Base-by-base conservation (phyloP, 2,113 vertebrate species). In the Chloropsis cyanopogon region DNA sequence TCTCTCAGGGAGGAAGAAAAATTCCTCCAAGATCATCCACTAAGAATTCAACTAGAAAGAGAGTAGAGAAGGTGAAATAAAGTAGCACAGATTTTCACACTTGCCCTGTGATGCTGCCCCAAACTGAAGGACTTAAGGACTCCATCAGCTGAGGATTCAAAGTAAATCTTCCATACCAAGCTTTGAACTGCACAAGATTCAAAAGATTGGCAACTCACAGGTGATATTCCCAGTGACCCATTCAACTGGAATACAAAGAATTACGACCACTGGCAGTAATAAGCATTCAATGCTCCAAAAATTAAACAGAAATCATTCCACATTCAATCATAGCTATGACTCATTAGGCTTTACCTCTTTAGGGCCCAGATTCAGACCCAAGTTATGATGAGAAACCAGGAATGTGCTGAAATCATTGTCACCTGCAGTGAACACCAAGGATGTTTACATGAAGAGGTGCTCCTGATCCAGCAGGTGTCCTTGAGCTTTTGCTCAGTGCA, bases 161-260 rank as follows among this genome's bases (percentile, higher is more conserved):
- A 77, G 14, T 54, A 33, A 33, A 64, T 52, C 35, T 94, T 86
- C 37, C 21, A 63, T 50, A 46, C 29, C 8, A 11, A 14, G 63
- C 42, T 92, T 77, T 81, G 35, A 94, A 78, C 24, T 41, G 41
- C 23, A 16, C 2, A 13, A 83, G 59, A 82, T 46, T n/a, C 35
- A 85, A 77, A 95, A 90, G 35, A 88, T 0, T 75, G 54, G 50
- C 59, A 71, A 8, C 39, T 92, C 68, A 73, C 21, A n/a, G 26
- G 42, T 81, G 60, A 92, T 83, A 47, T 14, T 83, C 26, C 26
- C 31, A 93, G 42, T 94, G 86, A 95, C 82, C 33, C 56, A 78
- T 63, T 88, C 69, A 77, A 70, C 35, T 78, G 39, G 76, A 92
- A 90, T 83, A 96, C 31, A 86, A 90, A 92, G 25, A 92, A 86